A percentile compares a stretch with the other conserved stretches of the same genome.
phyloP scores from a whole-genome alignment of 2,888 invertebrate genomes.

The Tridacna gigas region DNA sequence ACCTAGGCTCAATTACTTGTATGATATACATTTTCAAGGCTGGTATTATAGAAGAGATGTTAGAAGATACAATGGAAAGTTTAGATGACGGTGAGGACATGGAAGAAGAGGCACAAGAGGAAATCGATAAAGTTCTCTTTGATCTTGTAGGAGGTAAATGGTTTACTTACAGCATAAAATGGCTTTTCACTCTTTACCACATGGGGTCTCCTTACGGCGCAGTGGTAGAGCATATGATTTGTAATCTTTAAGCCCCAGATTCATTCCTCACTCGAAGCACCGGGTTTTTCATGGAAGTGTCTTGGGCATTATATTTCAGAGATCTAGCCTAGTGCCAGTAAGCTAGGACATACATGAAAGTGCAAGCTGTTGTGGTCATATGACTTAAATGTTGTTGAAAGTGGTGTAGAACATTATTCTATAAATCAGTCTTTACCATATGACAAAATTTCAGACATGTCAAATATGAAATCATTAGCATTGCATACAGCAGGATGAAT shows the following conservation, averaged over 20 bases:
- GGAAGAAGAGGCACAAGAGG: slow-evolving; percentile 97
- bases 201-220: neutral
- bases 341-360: neutral
- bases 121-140: slow-evolving; percentile 93
- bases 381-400: neutral
- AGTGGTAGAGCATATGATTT: neutral
- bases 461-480: no score
- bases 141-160: slow-evolving; percentile 85
- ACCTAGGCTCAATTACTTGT: no score
- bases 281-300: neutral
- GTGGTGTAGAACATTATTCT: neutral
- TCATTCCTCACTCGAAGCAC: neutral
- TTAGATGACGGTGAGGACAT: slow-evolving; percentile 96
- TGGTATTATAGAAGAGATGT: slow-evolving; percentile 92
- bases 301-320: neutral
- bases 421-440: no score
- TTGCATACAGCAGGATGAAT: no score
- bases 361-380: neutral
- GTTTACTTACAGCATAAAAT: no score
- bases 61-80: slow-evolving; percentile 97
- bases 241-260: neutral
- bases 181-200: neutral
- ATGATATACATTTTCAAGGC: neutral
- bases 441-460: no score
- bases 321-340: neutral